Evolutionary conservation across 2,113 vertebrate species (phyloP), one percentile per base, ranked within the genome.

Genomic region (Nasalis larvatus): DNA sequence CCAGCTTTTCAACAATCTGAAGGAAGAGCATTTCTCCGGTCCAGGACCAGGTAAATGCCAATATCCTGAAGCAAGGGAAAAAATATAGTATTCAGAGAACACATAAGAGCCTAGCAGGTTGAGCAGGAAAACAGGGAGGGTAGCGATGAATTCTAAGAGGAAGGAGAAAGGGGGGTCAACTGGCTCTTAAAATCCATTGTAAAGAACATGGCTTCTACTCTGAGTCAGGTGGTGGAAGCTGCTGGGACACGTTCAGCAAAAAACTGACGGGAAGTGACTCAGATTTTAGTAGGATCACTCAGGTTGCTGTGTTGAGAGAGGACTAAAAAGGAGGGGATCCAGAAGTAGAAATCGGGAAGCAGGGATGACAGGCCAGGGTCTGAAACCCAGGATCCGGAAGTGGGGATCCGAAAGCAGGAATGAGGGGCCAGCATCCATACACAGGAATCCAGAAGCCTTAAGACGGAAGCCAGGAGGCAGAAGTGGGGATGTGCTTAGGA

Each of bases 181-280:
- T 2, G 42, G n/a, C 8, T 4, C 35, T 63, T 32, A 2, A 9
- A 4, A 12, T n/a, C n/a, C 25, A 0, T 1, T 35, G 25, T 20
- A 1, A 82, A 40, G 42, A 14, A 20, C 4, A 0, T 3, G 23
- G 23, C 32, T 30, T 5, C 14, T 30, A 6, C 17, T 32, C 58
- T 16, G 16, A 13, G 40, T 47, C 20, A 6, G 23, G 27, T 6
- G 12, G 35, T 1, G 32, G 23, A 63, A 54, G 8, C 1, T 12
- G 8, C 21, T 23, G 12, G 74, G 84, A 58, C 13, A 16, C 3
- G 49, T 1, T 42, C n/a, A 40, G 17, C 42, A 40, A 21, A 74
- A 8, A 35, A 21, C 8, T 17, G n/a, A 6, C 4, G 8, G 25
- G 37, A 20, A 2, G 73, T 20, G 21, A 12, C 47, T 58, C 35